These are phyloP conservation scores for Phyllotreta striolata DNA, from an alignment of 2,888 invertebrate genomes.

Conservation along the genomic window DNA sequence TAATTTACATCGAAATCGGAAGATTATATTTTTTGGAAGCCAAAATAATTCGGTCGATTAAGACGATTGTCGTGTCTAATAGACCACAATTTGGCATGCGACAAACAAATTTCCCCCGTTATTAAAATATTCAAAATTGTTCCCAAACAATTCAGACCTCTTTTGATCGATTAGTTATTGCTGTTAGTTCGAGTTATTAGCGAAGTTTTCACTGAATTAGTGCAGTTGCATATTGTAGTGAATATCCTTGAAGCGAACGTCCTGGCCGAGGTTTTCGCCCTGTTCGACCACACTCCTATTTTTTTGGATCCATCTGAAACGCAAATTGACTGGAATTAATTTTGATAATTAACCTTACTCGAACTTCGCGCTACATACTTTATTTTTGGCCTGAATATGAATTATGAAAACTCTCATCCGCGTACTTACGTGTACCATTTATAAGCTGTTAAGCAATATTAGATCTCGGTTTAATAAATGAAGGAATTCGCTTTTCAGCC, in stretches of 20 bases:
- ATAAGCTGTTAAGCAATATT: no score
- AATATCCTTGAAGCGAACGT: conserved; percentile 60
- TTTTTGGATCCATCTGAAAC: conserved; percentile 59
- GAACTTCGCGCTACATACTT: not conserved
- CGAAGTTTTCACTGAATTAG: conserved; percentile 59
- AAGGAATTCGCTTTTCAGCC: no score
- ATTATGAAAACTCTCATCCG: no score
- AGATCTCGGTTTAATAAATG: no score
- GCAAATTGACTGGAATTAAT: conserved; percentile 30
- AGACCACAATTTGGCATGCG: no score
- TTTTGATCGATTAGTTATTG: conserved; percentile 30
- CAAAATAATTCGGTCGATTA: no score
- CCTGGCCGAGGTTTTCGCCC: conserved; percentile 58
- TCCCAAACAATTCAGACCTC: conserved; percentile 27
- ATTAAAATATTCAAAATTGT: not conserved
- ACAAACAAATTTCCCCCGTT: no score
- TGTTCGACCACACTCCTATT: conserved; percentile 59
- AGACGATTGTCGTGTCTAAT: no score
- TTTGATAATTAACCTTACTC: not conserved
- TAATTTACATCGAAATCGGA: no score
- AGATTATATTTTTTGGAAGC: no score
- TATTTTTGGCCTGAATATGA: not conserved
- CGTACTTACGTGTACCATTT: no score
- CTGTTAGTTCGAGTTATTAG: conserved; percentile 54
- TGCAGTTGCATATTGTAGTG: conserved; percentile 62